phyloP scores from a whole-genome alignment of 2,888 invertebrate genomes.

The Agrochola litura region DNA sequence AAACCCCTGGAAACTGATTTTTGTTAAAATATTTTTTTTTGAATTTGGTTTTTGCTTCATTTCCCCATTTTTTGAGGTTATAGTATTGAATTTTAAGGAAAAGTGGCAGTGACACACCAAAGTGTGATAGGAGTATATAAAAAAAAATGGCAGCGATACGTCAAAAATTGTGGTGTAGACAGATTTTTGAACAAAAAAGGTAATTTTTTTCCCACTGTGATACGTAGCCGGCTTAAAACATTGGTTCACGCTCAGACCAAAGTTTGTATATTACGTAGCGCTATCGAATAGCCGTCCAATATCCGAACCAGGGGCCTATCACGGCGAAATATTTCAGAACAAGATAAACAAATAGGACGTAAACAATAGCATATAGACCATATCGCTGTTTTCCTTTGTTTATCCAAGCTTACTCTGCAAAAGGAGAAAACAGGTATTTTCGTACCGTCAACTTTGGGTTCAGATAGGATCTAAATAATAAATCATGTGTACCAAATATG shows the following conservation, averaged over 20 bases:
- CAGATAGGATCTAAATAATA: constrained; percentile 59
- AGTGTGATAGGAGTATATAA: no score
- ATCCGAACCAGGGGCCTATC: constrained; percentile 39
- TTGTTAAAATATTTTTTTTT: no score
- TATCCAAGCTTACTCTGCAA: constrained; percentile 29
- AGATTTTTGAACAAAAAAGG: no score
- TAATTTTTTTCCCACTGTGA: no score
- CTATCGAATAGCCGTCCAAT: constrained; percentile 45
- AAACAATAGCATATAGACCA: constrained; percentile 51
- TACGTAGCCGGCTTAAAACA: constrained; percentile 32
- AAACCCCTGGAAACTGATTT: no score
- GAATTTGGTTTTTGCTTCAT: no score
- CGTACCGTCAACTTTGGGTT: constrained; percentile 29
- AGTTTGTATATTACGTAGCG: constrained; percentile 42
- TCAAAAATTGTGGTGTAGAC: no score
- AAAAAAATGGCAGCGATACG: no score
- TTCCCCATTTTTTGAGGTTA: no score
- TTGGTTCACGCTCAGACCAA: constrained; percentile 25
- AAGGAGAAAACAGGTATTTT: constrained; percentile 46
- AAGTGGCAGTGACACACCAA: no score
- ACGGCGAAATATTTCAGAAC: constrained; percentile 54
- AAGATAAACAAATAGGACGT: constrained; percentile 56
- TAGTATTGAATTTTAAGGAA: no score
- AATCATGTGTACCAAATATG: constrained; percentile 50
- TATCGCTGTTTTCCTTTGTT: constrained; percentile 42